A percentile compares a stretch with the other conserved stretches of the same genome.
Evolutionary conservation across 2,888 invertebrate genomes (phyloP).

Genomic region (Hyposoter dolosus): DNA sequence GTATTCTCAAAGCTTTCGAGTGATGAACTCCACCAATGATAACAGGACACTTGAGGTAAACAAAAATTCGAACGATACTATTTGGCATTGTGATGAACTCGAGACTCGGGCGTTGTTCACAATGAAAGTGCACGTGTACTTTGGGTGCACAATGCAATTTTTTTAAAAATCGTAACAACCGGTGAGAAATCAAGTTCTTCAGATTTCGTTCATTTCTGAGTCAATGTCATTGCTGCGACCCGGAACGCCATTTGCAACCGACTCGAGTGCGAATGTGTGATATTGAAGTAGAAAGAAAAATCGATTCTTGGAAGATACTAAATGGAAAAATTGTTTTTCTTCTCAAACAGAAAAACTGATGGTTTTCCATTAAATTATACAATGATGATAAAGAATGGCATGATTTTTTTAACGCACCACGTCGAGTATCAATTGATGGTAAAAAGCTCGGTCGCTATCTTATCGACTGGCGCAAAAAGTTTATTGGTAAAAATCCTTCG

Average conservation of each 20-base stretch:
- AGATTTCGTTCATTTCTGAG: background rate
- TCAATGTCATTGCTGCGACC: background rate
- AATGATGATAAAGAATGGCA: background rate
- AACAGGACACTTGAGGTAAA: constrained; percentile 4
- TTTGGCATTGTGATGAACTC: background rate
- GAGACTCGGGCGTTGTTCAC: background rate
- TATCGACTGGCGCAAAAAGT: constrained; percentile 2
- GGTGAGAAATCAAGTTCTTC: background rate
- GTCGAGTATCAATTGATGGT: background rate
- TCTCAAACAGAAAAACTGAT: background rate
- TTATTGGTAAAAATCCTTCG: background rate
- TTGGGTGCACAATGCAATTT: background rate
- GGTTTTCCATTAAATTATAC: background rate
- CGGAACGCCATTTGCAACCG: constrained; percentile 3
- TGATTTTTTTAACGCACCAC: background rate
- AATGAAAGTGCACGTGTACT: background rate
- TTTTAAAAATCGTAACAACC: background rate
- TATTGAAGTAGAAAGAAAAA: background rate
- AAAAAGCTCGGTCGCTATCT: background rate
- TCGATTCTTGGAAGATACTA: background rate
- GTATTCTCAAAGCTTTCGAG: background rate
- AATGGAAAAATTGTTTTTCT: background rate
- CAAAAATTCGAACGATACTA: constrained; percentile 6
- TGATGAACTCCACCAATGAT: constrained; percentile 16
- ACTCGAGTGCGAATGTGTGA: no score